Conservation (phyloP, 1,140 invertebrate genomes). For the Hyles euphorbiae region DNA sequence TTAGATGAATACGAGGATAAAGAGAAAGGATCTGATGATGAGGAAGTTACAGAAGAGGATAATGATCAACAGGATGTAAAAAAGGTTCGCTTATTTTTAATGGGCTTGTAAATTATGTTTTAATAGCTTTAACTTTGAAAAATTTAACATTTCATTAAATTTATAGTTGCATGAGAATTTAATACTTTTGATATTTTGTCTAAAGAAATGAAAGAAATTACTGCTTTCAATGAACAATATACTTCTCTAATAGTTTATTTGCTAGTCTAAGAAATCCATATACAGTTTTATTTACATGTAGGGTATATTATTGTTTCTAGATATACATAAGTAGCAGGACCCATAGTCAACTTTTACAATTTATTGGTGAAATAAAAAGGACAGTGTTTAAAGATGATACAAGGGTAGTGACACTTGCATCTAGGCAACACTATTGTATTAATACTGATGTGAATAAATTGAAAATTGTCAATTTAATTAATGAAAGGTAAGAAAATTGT, state of each 20-base stretch:
- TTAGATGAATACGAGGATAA: slow-evolving; percentile 74
- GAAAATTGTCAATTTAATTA: slow-evolving; percentile 88
- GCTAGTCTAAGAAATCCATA: no score
- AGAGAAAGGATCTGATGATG: slow-evolving; percentile 68
- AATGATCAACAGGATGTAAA: slow-evolving; percentile 59
- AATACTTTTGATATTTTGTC: neutral
- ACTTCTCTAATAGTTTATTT: no score
- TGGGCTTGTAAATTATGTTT: no score
- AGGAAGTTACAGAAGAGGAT: slow-evolving; percentile 73
- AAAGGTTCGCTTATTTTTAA: slow-evolving; percentile 45
- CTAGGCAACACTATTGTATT: slow-evolving; percentile 94
- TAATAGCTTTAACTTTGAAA: no score
- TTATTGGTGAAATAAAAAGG: slow-evolving; percentile 92
- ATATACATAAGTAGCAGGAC: slow-evolving; percentile 97
- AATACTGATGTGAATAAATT: slow-evolving; percentile 88
- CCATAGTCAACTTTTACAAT: slow-evolving; percentile 96
- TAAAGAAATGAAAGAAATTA: neutral
- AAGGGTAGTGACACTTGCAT: slow-evolving; percentile 91
- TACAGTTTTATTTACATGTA: no score
- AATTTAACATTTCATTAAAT: no score
- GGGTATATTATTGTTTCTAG: slow-evolving; percentile 72
- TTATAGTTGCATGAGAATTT: no score
- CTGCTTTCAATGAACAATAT: no score
- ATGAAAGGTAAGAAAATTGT: slow-evolving; percentile 82
- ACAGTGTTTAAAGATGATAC: slow-evolving; percentile 85